Percentiles rank a stretch among this genome's conserved stretches.
Conservation (phyloP, 2,113 vertebrate species). For the Elaphurus davidianus region DNA sequence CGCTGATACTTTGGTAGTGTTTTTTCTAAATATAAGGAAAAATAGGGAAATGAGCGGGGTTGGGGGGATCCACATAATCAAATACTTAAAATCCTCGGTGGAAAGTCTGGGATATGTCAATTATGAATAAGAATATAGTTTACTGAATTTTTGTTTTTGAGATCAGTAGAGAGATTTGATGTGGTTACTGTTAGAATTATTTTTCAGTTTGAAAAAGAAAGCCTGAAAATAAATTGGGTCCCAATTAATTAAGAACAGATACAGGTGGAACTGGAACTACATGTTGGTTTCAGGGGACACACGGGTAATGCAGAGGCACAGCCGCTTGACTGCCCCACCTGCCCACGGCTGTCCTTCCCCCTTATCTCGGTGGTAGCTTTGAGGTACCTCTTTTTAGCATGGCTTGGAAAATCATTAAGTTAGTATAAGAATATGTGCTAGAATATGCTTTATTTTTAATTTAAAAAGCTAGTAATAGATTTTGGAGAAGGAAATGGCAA, state of each 20-base stretch:
- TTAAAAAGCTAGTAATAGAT: not conserved
- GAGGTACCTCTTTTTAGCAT: not conserved
- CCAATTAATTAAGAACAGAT: not conserved
- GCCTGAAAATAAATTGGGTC: not conserved
- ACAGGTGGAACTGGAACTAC: not conserved
- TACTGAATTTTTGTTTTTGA: slow-evolving; percentile 4
- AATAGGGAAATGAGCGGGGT: not conserved
- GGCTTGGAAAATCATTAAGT: not conserved
- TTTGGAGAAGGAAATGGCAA: not conserved
- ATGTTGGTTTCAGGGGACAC: not conserved
- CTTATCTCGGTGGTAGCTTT: not conserved
- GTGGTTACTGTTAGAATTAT: not conserved
- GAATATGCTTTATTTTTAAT: slow-evolving; percentile 7
- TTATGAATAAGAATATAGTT: not conserved
- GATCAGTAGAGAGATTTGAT: not conserved
- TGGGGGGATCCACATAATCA: not conserved
- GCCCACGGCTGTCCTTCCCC: not conserved
- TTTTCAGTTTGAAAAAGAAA: slow-evolving; percentile 38
- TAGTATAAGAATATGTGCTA: not conserved
- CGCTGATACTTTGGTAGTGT: not conserved
- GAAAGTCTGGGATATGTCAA: not conserved
- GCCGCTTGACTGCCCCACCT: not conserved
- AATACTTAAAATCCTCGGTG: slow-evolving; percentile 12
- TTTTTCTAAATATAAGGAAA: slow-evolving; percentile 6
- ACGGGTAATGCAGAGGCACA: not conserved